These are phyloP conservation scores for Macaria liturata DNA, from an alignment of 2,888 invertebrate species.

Conservation along the genomic window DNA sequence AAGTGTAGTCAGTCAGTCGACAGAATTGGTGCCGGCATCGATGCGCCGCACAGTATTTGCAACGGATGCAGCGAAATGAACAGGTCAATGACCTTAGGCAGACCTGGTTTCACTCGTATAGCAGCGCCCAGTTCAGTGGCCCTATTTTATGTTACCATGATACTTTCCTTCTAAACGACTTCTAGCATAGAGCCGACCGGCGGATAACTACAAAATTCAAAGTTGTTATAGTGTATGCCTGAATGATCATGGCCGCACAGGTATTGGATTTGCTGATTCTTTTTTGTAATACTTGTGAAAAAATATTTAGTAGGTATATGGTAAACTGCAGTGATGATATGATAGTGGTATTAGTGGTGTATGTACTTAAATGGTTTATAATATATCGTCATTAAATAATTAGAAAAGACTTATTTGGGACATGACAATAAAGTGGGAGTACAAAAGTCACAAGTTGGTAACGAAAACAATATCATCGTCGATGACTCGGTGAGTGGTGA, in stretches of 20 bases:
- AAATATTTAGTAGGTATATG: too few relatives aligned
- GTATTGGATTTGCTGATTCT: too few relatives aligned
- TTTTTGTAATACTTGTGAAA: too few relatives aligned
- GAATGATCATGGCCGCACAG: too few relatives aligned
- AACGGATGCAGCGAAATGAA: slow-evolving; percentile 83
- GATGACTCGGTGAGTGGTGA: slow-evolving; percentile 21
- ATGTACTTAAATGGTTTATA: too few relatives aligned
- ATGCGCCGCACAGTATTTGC: slow-evolving; percentile 78
- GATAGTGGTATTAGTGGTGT: too few relatives aligned
- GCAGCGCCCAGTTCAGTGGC: slow-evolving; percentile 75
- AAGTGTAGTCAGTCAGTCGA: slow-evolving; percentile 58
- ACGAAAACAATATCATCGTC: slow-evolving; percentile 26
- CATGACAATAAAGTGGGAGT: too few relatives aligned
- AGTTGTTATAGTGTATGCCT: too few relatives aligned
- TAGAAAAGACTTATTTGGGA: too few relatives aligned
- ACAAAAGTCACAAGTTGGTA: too few relatives aligned
- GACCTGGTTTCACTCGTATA: slow-evolving; percentile 80
- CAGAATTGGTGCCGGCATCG: slow-evolving; percentile 73
- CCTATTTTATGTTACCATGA: slow-evolving; percentile 67
- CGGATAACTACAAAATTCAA: not conserved
- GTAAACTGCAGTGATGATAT: too few relatives aligned
- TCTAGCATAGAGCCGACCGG: not conserved
- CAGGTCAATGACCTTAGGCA: slow-evolving; percentile 77
- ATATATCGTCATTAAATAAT: too few relatives aligned
- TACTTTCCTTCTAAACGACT: slow-evolving; percentile 28